Conservation (phyloP, 2,113 vertebrate species). For the Fregetta grallaria region DNA sequence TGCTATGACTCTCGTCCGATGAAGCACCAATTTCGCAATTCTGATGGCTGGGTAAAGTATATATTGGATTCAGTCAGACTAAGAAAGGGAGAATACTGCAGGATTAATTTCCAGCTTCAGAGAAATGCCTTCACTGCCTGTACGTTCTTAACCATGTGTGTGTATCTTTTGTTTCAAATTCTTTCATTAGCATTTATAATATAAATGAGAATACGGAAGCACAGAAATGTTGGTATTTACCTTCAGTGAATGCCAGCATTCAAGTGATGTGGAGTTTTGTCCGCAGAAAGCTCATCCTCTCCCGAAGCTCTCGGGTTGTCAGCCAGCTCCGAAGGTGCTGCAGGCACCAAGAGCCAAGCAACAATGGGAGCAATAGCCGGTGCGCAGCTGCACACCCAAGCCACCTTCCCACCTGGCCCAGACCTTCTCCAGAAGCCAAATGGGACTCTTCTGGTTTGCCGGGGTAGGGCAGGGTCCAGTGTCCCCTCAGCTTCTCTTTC, state of each 20-base stretch:
- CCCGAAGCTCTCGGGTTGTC: rapidly evolving
- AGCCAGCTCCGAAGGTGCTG: not conserved
- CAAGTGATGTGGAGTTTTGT: not conserved
- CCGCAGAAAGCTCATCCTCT: not conserved
- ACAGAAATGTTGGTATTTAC: not conserved
- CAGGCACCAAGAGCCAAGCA: not conserved
- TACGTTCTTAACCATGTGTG: not conserved
- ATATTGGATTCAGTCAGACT: not conserved
- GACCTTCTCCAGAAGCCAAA: not conserved
- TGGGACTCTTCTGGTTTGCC: not conserved
- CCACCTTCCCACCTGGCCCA: not conserved
- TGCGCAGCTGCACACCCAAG: not conserved
- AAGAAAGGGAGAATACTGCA: not conserved
- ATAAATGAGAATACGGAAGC: not conserved
- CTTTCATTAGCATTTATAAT: not conserved
- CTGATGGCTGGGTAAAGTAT: not conserved
- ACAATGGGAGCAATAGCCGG: rapidly evolving
- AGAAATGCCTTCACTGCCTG: not conserved
- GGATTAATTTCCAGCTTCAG: not conserved
- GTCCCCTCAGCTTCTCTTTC: not conserved
- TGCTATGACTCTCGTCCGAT: not conserved
- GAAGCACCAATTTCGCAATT: not conserved
- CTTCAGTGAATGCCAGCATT: not conserved
- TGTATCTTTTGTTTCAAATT: not conserved
- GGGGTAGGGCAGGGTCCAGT: rapidly evolving